Conservation (phyloP, 2,113 vertebrate species). For the Junco hyemalis region DNA sequence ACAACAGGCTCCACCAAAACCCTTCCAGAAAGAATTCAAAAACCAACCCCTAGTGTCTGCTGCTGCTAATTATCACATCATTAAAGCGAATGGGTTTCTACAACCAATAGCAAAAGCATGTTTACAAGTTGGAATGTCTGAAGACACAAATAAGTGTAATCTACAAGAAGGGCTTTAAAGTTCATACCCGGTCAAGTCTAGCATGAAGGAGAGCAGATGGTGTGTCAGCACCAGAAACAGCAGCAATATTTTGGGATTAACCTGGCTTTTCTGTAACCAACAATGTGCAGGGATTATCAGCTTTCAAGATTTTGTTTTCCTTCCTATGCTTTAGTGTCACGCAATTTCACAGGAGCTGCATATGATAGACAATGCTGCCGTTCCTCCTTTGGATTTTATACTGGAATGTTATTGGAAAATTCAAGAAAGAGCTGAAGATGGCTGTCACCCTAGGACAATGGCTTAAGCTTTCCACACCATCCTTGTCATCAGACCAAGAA, state of each 20-base stretch:
- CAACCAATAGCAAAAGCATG: slow-evolving; percentile 2
- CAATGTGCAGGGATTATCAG: slow-evolving; percentile 34
- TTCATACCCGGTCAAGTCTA: slow-evolving; percentile 25
- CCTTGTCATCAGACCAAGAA: not conserved
- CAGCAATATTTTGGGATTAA: slow-evolving; percentile 48
- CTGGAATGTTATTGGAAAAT: not conserved
- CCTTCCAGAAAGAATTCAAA: not conserved
- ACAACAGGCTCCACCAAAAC: not conserved
- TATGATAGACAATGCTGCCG: slow-evolving; percentile 12
- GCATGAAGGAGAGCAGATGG: slow-evolving; percentile 42
- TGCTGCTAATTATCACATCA: not conserved
- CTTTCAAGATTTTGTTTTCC: slow-evolving; percentile 39
- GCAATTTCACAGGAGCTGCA: slow-evolving; percentile 43
- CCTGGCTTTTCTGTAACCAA: slow-evolving; percentile 18
- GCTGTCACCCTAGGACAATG: not conserved
- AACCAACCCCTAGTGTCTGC: not conserved
- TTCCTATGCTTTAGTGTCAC: slow-evolving; percentile 34
- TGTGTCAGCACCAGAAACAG: not conserved
- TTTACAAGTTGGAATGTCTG: slow-evolving; percentile 8
- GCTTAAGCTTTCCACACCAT: not conserved
- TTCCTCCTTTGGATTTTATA: not conserved
- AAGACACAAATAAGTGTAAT: slow-evolving; percentile 15
- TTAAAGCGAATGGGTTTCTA: not conserved
- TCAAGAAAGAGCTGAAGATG: slow-evolving; percentile 24
- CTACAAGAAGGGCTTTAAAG: slow-evolving; percentile 43